These are phyloP conservation scores for Notoglanidium macrostoma DNA, from an alignment of 2,797 vertebrate species.

Conservation along the genomic window DNA sequence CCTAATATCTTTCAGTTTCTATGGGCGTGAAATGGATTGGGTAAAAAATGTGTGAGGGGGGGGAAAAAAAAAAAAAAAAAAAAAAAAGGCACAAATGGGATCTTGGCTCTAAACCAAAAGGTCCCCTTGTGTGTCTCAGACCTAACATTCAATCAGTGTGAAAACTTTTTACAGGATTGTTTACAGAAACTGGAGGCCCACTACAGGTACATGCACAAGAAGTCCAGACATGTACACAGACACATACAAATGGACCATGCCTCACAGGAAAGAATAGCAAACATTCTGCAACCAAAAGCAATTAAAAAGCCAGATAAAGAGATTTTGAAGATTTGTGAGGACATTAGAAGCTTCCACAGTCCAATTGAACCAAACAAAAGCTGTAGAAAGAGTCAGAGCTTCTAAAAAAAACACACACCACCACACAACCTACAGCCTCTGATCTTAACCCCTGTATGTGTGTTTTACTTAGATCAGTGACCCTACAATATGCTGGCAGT, in stretches of 20 bases:
- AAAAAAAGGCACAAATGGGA: background rate
- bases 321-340: background rate
- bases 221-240: background rate
- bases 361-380: conserved; percentile 67
- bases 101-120: background rate
- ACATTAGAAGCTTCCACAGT: conserved; percentile 54
- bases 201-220: conserved; percentile 8
- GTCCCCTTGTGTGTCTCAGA: background rate
- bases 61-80: too few species aligned
- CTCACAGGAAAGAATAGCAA: background rate
- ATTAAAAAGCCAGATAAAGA: background rate
- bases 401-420: too few species aligned
- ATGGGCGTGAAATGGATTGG: background rate
- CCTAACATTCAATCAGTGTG: background rate
- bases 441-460: background rate
- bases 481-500: conserved; percentile 21
- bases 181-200: conserved; percentile 7
- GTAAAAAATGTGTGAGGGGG: background rate
- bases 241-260: background rate
- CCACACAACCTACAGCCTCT: conserved; percentile 43
- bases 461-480: conserved; percentile 16
- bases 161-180: background rate
- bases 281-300: background rate
- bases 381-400: conserved; percentile 1
- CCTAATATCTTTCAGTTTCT: background rate